These are phyloP conservation scores for Pararge aegeria DNA, from an alignment of 1,140 invertebrate species.

Conservation along the genomic window DNA sequence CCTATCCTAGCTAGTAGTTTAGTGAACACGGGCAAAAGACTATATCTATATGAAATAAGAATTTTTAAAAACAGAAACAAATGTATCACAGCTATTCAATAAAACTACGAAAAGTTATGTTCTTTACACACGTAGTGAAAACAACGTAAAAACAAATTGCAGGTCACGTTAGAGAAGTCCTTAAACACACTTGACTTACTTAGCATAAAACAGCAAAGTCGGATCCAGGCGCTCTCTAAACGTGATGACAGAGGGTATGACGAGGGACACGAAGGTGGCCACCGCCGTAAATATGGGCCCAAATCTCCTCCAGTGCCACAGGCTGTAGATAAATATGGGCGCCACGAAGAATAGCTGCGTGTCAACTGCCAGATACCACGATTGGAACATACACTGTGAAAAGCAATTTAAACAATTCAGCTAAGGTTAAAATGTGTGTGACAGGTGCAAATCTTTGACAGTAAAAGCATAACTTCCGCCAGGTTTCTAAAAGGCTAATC, in stretches of 20 bases:
- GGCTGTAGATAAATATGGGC: constrained; percentile 86
- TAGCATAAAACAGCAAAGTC: constrained; percentile 83
- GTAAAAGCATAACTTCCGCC: no score
- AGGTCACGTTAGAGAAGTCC: constrained; percentile 1
- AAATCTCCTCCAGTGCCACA: constrained; percentile 83
- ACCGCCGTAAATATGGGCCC: constrained; percentile 80
- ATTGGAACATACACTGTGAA: constrained; percentile 92
- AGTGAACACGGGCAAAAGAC: no score
- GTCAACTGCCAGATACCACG: constrained; percentile 94
- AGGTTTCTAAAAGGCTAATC: no score
- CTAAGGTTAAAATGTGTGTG: background rate
- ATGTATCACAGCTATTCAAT: no score
- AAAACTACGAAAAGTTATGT: no score
- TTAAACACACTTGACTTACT: constrained; percentile 74
- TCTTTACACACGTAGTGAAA: no score
- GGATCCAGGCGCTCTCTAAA: constrained; percentile 82
- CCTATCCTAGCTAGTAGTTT: no score
- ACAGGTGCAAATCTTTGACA: no score
- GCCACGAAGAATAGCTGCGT: constrained; percentile 91
- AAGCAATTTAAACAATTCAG: constrained; percentile 17
- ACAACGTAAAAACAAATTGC: constrained; percentile 9
- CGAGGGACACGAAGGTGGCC: constrained; percentile 78
- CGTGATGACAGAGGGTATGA: constrained; percentile 84
- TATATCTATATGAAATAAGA: no score
- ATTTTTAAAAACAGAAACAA: no score